A percentile compares a stretch with the other conserved stretches of the same genome.
Evolutionary conservation across 1,140 invertebrate genomes (phyloP).

Genomic region (Drosophila quadrilineata): DNA sequence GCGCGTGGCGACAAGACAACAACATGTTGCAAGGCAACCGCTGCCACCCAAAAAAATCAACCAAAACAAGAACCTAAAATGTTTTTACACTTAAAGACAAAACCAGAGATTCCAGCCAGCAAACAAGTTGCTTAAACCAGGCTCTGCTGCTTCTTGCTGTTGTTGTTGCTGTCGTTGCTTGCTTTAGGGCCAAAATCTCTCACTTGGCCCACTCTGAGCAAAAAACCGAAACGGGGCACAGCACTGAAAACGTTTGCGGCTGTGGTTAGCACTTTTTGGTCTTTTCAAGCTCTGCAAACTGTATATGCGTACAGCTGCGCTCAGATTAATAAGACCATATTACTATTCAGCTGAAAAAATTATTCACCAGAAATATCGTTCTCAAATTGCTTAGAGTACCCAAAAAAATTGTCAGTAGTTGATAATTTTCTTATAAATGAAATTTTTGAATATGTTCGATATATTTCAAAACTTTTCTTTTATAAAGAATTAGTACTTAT

Average conservation of each 20-base stretch:
- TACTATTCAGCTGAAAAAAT: too few relatives aligned
- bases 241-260: constrained; percentile 73
- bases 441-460: too few relatives aligned
- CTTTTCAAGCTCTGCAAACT: constrained; percentile 60
- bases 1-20: constrained; percentile 72
- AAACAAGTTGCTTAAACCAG: constrained; percentile 48
- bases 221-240: constrained; percentile 19
- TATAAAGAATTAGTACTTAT: too few relatives aligned
- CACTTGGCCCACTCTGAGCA: constrained; percentile 42
- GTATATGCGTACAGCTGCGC: constrained; percentile 7
- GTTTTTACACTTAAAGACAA: constrained; percentile 79
- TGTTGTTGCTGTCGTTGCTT: too few relatives aligned
- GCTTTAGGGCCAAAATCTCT: constrained; percentile 50
- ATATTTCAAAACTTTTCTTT: too few relatives aligned
- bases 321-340: too few relatives aligned
- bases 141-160: constrained; percentile 24
- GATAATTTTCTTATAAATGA: too few relatives aligned
- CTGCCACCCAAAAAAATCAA: constrained; percentile 61
- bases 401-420: too few relatives aligned
- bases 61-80: too few relatives aligned
- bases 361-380: too few relatives aligned
- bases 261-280: constrained; percentile 77
- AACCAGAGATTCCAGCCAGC: constrained; percentile 67
- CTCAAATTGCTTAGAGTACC: too few relatives aligned
- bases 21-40: constrained; percentile 55